phyloP scores from a whole-genome alignment of 2,888 invertebrate genomes.

The Orgyia antiqua region DNA sequence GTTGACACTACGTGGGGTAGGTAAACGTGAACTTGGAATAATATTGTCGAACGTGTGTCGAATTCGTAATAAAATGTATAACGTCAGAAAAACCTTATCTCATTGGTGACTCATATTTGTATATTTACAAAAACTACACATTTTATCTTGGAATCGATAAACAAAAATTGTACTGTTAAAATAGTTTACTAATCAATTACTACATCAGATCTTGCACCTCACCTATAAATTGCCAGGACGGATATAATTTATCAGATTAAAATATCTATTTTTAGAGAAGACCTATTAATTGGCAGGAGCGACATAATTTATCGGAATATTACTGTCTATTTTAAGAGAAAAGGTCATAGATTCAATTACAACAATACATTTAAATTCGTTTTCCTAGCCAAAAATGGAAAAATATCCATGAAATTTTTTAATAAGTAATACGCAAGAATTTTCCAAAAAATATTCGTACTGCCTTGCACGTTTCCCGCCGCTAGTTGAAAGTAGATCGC shows the following conservation, averaged over 20 bases:
- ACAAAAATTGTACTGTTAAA: conserved; percentile 22
- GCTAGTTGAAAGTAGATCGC: conserved; percentile 76
- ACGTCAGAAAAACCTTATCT: conserved; percentile 56
- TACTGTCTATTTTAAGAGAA: too few species aligned
- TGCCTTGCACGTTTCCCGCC: conserved; percentile 68
- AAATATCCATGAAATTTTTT: too few species aligned
- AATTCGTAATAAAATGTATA: conserved; percentile 25
- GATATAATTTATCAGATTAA: conserved; percentile 38
- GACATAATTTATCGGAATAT: too few species aligned
- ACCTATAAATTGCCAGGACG: conserved; percentile 30
- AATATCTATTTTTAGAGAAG: conserved; percentile 53
- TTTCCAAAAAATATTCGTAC: conserved; percentile 42
- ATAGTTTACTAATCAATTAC: conserved; percentile 17
- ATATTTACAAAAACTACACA: conserved; percentile 45
- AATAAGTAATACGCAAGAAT: conserved; percentile 39
- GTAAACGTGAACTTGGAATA: conserved; percentile 27
- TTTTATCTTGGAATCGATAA: conserved; percentile 36
- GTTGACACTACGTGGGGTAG: conserved; percentile 44
- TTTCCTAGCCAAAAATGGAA: too few species aligned
- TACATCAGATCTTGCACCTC: conserved; percentile 33
- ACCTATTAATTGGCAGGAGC: conserved; percentile 6
- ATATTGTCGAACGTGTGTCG: conserved; percentile 9
- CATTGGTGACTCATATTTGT: conserved; percentile 60
- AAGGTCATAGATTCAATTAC: too few species aligned
- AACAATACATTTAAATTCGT: too few species aligned